Base-by-base conservation (phyloP, 2,888 invertebrate genomes). In the Pterostichus niger region DNA sequence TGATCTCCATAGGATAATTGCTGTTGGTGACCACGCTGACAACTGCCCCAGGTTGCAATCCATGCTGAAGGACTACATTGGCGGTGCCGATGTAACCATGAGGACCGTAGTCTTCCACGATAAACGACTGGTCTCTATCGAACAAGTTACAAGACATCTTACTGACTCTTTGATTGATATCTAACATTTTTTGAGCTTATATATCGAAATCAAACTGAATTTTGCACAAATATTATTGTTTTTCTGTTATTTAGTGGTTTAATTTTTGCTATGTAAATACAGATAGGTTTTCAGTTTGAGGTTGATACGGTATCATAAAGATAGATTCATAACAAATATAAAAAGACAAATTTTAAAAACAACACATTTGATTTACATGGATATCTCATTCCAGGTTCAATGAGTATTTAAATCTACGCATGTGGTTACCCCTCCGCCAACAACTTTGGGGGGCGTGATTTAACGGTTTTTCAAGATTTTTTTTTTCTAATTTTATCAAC, bases 281-380 rank as follows among this genome's bases (percentile, higher is more conserved):
- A 3, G 24, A 24, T 24, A 24, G 3, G 3, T 24, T 24, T 24
- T 1, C 1, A 11, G 17, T 54, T 54, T 10, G 13, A 15, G 54
- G 13, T 15, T 7, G 49, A 54, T 82, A 81, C 46, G 4, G 3
- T 49, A 11, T n/a, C n/a, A 24, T n/a, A n/a, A n/a, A n/a, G n/a
- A n/a, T n/a, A n/a, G n/a, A n/a, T n/a, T n/a, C n/a, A n/a, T n/a
- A n/a, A n/a, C n/a, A n/a, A n/a, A n/a, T n/a, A n/a, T n/a, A n/a
- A n/a, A n/a, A n/a, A n/a, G n/a, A n/a, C n/a, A n/a, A n/a, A n/a
- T n/a, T n/a, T n/a, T n/a, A n/a, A n/a, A n/a, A n/a, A n/a, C n/a
- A n/a, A n/a, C n/a, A n/a, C n/a, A n/a, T n/a, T n/a, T n/a, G n/a
- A n/a, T n/a, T n/a, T n/a, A n/a, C n/a, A n/a, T n/a, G n/a, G n/a